phyloP scores from a whole-genome alignment of 2,888 invertebrate genomes.

The Athetis lepigone region DNA sequence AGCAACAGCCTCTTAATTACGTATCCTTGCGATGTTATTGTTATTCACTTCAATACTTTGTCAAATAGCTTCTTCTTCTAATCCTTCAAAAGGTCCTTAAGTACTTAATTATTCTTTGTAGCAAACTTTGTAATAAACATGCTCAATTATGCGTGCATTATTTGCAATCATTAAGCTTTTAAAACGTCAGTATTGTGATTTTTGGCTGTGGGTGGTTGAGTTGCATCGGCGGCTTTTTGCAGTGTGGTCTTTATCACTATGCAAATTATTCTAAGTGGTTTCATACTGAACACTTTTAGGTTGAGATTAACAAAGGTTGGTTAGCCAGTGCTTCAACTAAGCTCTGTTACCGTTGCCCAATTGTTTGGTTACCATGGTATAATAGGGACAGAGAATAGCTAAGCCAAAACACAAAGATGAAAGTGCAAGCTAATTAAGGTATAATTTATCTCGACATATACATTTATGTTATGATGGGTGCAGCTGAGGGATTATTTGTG shows the following conservation, averaged over 20 bases:
- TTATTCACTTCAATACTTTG: constrained; percentile 55
- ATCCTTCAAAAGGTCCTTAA: constrained; percentile 69
- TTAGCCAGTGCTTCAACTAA: too few species aligned
- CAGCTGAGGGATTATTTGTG: too few species aligned
- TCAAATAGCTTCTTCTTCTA: constrained; percentile 61
- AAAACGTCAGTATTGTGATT: constrained; percentile 47
- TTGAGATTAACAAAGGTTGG: too few species aligned
- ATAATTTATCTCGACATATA: too few species aligned
- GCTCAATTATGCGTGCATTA: constrained; percentile 74
- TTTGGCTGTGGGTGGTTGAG: constrained; percentile 52
- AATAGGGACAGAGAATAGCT: too few species aligned
- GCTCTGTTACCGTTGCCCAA: too few species aligned
- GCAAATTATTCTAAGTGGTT: constrained; percentile 4
- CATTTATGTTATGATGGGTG: too few species aligned
- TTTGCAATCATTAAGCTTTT: constrained; percentile 67
- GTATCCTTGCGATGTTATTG: constrained; percentile 62
- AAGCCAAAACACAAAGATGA: too few species aligned
- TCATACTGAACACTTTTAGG: constrained; percentile 1
- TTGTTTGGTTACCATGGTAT: too few species aligned
- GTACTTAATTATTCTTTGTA: constrained; percentile 62
- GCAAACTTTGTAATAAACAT: constrained; percentile 65
- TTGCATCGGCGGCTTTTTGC: constrained; percentile 2
- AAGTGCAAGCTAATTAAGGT: too few species aligned
- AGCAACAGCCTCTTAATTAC: constrained; percentile 59
- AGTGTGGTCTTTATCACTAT: constrained; percentile 11